phyloP scores from a whole-genome alignment of 2,113 vertebrate genomes.

The Mola mola region DNA sequence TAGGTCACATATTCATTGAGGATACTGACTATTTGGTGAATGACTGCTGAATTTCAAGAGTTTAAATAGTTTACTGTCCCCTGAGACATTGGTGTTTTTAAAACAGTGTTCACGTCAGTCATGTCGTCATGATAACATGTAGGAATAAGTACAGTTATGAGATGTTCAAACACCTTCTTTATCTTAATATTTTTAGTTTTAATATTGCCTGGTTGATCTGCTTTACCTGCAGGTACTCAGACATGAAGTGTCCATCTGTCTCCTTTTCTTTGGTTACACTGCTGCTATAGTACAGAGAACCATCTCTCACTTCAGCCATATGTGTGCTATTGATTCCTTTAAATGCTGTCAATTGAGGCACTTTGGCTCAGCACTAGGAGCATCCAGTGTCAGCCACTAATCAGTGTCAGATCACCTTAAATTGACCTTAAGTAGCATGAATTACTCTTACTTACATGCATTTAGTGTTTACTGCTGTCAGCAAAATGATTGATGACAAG shows the following conservation, averaged over 20 bases:
- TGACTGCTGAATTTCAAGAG: too few species aligned
- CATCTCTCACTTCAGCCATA: constrained; percentile 24
- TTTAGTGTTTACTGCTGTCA: constrained; percentile 7
- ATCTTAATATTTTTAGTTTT: too few species aligned
- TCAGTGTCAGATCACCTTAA: constrained; percentile 18
- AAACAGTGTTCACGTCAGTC: too few species aligned
- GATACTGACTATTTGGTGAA: too few species aligned
- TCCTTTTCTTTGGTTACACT: constrained; percentile 39
- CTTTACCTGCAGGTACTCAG: constrained; percentile 10
- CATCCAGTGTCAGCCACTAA: constrained; percentile 26
- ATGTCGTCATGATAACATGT: too few species aligned
- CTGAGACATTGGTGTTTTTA: too few species aligned
- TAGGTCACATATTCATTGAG: too few species aligned
- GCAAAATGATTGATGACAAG: constrained; percentile 1
- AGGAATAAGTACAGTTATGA: too few species aligned
- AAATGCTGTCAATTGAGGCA: constrained; percentile 4
- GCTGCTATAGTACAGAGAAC: background rate
- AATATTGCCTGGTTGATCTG: background rate
- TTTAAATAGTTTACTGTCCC: too few species aligned
- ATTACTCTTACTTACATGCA: constrained; percentile 30
- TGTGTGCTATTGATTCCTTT: constrained; percentile 50
- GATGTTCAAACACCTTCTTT: too few species aligned
- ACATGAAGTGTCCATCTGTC: constrained; percentile 48
- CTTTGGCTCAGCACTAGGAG: constrained; percentile 13
- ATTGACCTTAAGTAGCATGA: constrained; percentile 37